These are phyloP conservation scores for Thamnophis sirtalis DNA, from an alignment of 2,113 vertebrate species.

Conservation along the genomic window DNA sequence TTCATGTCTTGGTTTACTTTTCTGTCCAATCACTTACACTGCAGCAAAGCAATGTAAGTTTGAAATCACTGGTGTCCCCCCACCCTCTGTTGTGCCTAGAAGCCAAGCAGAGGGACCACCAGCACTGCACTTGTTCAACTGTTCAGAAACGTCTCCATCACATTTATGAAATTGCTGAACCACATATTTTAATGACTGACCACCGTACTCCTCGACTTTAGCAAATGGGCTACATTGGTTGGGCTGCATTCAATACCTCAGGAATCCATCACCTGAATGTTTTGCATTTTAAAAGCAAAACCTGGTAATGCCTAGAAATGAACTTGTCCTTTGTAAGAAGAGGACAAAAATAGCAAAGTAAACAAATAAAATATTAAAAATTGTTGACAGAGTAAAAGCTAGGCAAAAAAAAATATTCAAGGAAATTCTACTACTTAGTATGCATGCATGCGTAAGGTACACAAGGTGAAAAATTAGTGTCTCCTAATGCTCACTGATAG, in stretches of 20 bases:
- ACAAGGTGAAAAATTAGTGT: background rate
- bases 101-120: background rate
- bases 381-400: background rate
- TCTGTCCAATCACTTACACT: background rate
- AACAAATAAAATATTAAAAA: slow-evolving; percentile 6
- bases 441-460: slow-evolving; percentile 8
- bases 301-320: background rate
- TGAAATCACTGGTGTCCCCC: background rate
- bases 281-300: background rate
- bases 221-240: background rate
- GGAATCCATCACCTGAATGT: background rate
- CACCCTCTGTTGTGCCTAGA: background rate
- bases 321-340: background rate
- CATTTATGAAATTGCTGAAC: background rate
- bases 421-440: background rate
- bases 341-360: background rate
- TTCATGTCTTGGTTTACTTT: background rate
- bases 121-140: background rate
- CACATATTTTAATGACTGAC: background rate
- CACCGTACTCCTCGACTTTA: background rate
- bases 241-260: background rate
- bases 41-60: background rate
- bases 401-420: background rate
- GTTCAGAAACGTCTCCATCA: background rate
- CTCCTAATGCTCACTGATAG: background rate